A percentile compares a stretch with the other conserved stretches of the same genome.
Conservation (phyloP, 1,140 invertebrate genomes). For the Zaprionus inermis region DNA sequence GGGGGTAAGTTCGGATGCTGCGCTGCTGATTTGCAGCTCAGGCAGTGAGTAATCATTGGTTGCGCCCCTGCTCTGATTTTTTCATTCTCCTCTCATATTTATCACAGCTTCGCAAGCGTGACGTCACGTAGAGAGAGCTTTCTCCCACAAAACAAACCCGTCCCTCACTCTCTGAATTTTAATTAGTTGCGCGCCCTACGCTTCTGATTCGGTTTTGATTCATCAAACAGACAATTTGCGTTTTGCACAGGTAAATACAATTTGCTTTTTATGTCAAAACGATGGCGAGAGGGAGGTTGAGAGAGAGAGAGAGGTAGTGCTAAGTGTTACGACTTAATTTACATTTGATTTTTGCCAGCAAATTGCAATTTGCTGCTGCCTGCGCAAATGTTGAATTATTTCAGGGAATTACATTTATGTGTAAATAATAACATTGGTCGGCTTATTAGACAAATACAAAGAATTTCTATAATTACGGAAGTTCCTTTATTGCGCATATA, state of each 20-base stretch:
- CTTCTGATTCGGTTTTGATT: conserved; percentile 12
- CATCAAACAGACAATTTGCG: conserved; percentile 4
- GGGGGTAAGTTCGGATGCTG: conserved; percentile 17
- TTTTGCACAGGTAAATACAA: conserved; percentile 7
- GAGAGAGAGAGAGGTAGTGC: neutral
- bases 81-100: conserved; percentile 19
- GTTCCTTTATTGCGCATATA: no score
- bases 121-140: conserved; percentile 40
- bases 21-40: conserved; percentile 38
- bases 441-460: no score
- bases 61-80: neutral
- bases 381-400: neutral
- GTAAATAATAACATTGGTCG: no score
- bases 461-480: no score
- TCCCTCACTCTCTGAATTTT: conserved; percentile 29
- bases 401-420: neutral
- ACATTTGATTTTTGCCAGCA: neutral
- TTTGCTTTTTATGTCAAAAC: neutral
- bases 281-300: neutral
- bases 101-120: conserved; percentile 25
- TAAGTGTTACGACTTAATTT: neutral
- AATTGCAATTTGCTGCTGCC: neutral
- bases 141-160: no score
- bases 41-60: conserved; percentile 41
- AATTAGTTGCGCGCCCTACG: conserved; percentile 36